These are phyloP conservation scores for Phoebastria nigripes DNA, from an alignment of 2,797 vertebrate genomes.

Conservation along the genomic window DNA sequence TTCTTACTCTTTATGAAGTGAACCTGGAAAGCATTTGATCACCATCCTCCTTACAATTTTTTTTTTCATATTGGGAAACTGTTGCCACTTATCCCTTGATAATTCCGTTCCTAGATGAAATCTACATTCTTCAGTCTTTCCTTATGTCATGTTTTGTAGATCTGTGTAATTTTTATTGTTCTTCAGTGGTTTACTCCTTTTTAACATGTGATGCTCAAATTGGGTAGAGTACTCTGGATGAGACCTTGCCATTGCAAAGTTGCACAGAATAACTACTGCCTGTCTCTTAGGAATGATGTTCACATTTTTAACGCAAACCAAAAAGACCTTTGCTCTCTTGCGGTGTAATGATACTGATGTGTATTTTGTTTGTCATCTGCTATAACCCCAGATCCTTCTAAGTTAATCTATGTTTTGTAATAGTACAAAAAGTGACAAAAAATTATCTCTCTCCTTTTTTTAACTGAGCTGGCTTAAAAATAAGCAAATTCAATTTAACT, in stretches of 20 bases:
- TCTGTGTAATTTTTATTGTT: neutral
- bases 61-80: neutral
- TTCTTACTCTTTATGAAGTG: neutral
- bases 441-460: neutral
- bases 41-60: neutral
- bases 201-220: neutral
- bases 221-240: neutral
- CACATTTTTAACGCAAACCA: neutral
- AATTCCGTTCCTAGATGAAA: neutral
- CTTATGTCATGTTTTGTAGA: neutral
- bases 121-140: neutral
- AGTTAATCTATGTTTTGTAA: neutral
- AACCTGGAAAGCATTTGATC: neutral
- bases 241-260: neutral
- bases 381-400: neutral
- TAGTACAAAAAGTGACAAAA: neutral
- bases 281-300: neutral
- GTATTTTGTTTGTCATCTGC: neutral
- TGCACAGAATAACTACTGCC: neutral
- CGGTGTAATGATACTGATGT: neutral
- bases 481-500: neutral
- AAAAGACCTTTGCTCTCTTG: neutral
- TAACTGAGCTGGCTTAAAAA: neutral
- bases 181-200: neutral
- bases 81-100: neutral